A percentile compares a stretch with the other conserved stretches of the same genome.
Evolutionary conservation across 2,888 invertebrate genomes (phyloP).

Genomic region (Macrophya annulata): DNA sequence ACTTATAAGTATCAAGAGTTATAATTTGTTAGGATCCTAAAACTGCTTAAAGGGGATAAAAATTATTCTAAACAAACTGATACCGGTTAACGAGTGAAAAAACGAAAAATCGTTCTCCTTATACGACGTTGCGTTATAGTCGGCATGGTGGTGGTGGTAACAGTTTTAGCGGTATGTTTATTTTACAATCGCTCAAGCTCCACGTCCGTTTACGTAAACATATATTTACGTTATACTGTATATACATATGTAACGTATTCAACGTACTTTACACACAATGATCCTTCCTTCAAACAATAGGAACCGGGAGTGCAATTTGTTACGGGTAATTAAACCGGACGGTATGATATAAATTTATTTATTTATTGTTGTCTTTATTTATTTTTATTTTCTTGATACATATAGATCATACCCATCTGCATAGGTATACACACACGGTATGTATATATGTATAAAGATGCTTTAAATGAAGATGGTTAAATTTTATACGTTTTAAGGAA

Average conservation of each 20-base stretch:
- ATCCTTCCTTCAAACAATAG: neutral
- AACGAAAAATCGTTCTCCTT: neutral
- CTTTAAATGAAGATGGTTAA: no score
- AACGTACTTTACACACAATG: neutral
- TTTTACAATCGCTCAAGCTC: conserved; percentile 41
- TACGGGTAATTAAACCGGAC: conserved; percentile 27
- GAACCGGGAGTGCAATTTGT: neutral
- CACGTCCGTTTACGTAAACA: conserved; percentile 39
- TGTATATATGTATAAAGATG: no score
- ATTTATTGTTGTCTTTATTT: neutral
- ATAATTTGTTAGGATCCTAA: neutral
- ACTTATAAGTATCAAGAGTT: neutral
- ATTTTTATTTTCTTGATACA: neutral
- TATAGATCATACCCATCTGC: neutral
- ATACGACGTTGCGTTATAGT: no score
- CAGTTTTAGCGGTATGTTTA: conserved; percentile 46
- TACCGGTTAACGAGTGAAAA: neutral
- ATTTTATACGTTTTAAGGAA: neutral
- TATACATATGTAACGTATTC: neutral
- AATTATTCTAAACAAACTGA: conserved; percentile 43
- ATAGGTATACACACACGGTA: no score
- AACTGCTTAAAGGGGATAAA: neutral
- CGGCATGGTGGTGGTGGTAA: no score
- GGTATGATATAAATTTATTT: neutral
- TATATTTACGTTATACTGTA: neutral